phyloP scores from a whole-genome alignment of 2,888 invertebrate genomes.

The Chorisops tibialis region DNA sequence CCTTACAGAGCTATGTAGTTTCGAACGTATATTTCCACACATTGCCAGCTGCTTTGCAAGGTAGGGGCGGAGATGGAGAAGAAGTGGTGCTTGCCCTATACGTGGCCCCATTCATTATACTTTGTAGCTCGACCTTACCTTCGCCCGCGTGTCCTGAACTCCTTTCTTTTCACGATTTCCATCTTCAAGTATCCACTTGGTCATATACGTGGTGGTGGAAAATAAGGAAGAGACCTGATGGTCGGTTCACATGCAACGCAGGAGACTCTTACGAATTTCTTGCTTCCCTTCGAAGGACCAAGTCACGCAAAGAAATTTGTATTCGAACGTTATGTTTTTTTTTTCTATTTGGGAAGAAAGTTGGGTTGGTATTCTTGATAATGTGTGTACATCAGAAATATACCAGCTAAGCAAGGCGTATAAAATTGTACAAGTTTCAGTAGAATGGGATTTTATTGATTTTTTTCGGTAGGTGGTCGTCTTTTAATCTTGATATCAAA shows the following conservation, averaged over 20 bases:
- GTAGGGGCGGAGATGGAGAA: neutral
- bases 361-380: too few relatives aligned
- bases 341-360: neutral
- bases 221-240: constrained; percentile 28
- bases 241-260: constrained; percentile 30
- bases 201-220: constrained; percentile 14
- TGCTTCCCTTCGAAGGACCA: constrained; percentile 19
- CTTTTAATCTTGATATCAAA: too few relatives aligned
- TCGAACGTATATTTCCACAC: neutral
- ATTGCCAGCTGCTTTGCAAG: neutral
- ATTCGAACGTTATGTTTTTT: constrained; percentile 26
- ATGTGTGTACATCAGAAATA: too few relatives aligned
- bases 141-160: constrained; percentile 3
- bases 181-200: constrained; percentile 22
- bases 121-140: neutral
- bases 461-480: too few relatives aligned
- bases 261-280: neutral
- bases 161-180: constrained; percentile 11
- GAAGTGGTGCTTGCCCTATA: neutral
- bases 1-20: neutral
- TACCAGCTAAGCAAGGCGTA: too few relatives aligned
- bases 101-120: neutral
- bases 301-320: constrained; percentile 30
- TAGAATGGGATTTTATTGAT: too few relatives aligned
- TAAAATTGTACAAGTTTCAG: too few relatives aligned